These are phyloP conservation scores for Geopemphigus sp. DNA, from an alignment of 1,140 invertebrate genomes.

Conservation along the genomic window DNA sequence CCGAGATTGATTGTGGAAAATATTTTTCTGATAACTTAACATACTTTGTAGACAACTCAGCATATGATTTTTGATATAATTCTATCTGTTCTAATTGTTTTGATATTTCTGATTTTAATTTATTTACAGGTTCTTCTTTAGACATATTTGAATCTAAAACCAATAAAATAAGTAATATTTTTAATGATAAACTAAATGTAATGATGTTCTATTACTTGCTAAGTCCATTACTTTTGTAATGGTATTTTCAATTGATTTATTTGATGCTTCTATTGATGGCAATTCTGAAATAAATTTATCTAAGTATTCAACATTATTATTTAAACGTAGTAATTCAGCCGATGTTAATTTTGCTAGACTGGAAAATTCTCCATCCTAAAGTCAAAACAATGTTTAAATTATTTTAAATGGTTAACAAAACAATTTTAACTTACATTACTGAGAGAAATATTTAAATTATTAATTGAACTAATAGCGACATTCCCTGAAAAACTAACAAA, in stretches of 20 bases:
- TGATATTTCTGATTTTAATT: constrained; percentile 26
- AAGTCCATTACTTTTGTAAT: constrained; percentile 70
- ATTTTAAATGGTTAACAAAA: neutral
- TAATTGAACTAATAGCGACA: neutral
- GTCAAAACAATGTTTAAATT: neutral
- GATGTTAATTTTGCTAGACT: constrained; percentile 63
- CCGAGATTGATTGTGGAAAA: constrained; percentile 37
- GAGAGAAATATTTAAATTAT: neutral
- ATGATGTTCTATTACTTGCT: constrained; percentile 60
- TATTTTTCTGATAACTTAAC: constrained; percentile 37
- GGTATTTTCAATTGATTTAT: constrained; percentile 67
- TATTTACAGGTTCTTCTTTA: constrained; percentile 42
- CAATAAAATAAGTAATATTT: constrained; percentile 1
- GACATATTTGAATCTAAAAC: constrained; percentile 43
- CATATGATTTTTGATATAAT: constrained; percentile 32
- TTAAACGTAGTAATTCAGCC: constrained; percentile 68
- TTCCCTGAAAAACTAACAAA: constrained; percentile 34
- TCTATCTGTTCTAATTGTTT: constrained; percentile 34
- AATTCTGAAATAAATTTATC: constrained; percentile 66
- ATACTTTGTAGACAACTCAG: neutral
- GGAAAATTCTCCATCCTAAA: constrained; percentile 35
- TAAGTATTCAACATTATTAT: constrained; percentile 65
- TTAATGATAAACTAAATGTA: neutral
- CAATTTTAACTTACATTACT: neutral
- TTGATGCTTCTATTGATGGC: constrained; percentile 65